phyloP scores from a whole-genome alignment of 2,888 invertebrate genomes.

The Hirtodrosophila trivittata region DNA sequence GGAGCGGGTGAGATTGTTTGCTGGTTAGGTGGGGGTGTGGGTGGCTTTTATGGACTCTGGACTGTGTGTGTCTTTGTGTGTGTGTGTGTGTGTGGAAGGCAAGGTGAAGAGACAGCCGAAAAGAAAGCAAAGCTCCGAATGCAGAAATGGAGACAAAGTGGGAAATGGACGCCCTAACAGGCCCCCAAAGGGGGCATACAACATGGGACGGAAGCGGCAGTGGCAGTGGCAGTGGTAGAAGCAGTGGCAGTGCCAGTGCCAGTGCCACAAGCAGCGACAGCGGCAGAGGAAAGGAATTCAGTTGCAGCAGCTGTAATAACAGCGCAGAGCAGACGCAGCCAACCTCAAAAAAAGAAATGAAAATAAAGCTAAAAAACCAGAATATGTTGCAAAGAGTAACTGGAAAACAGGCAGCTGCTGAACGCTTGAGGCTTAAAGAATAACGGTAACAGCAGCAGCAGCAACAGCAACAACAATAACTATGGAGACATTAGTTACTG shows the following conservation, averaged over 20 bases:
- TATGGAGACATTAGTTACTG: not conserved
- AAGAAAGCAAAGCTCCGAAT: slow-evolving; percentile 50
- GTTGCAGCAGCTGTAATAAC: slow-evolving; percentile 28
- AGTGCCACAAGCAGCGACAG: no score
- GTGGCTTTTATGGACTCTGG: slow-evolving; percentile 1
- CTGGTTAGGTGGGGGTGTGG: slow-evolving; percentile 10
- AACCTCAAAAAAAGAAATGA: not conserved
- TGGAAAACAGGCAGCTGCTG: slow-evolving; percentile 38
- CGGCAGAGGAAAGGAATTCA: slow-evolving; percentile 11
- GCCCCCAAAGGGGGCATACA: slow-evolving; percentile 13
- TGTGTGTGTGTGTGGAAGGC: not conserved
- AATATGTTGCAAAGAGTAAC: slow-evolving; percentile 5
- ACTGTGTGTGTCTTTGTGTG: not conserved
- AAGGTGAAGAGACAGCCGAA: slow-evolving; percentile 44
- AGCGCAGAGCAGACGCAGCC: slow-evolving; percentile 2
- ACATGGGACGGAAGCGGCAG: not conserved
- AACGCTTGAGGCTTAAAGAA: slow-evolving; percentile 43
- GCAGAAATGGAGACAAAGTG: slow-evolving; percentile 43
- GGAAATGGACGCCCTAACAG: slow-evolving; percentile 8
- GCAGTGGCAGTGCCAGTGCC: not conserved
- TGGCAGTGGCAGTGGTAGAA: not conserved
- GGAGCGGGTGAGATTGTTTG: slow-evolving; percentile 7
- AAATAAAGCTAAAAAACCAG: not conserved
- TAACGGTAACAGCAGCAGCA: slow-evolving; percentile 31
- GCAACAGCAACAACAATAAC: slow-evolving; percentile 1